These are phyloP conservation scores for Agonopterix alstromeriana DNA, from an alignment of 2,888 invertebrate species.

Conservation along the genomic window DNA sequence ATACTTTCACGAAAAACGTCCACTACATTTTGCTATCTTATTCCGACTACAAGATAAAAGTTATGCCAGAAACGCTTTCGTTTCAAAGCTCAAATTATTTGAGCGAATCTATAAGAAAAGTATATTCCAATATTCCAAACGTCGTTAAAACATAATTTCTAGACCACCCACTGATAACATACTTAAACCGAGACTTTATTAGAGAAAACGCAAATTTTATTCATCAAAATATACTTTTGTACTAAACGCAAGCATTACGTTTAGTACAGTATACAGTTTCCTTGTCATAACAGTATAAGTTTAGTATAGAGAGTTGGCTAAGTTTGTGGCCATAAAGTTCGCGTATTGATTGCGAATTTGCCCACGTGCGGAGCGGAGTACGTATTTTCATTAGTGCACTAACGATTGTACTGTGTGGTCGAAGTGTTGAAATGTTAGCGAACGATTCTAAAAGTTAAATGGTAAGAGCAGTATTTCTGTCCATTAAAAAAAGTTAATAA, in stretches of 20 bases:
- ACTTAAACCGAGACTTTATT: too few relatives aligned
- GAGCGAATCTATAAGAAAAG: too few relatives aligned
- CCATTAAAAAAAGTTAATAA: too few relatives aligned
- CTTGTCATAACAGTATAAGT: background rate
- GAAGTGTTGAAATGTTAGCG: constrained; percentile 9
- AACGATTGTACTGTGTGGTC: constrained; percentile 14
- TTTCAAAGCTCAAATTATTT: too few relatives aligned
- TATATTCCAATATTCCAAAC: too few relatives aligned
- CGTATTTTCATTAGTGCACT: constrained; percentile 36
- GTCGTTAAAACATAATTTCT: too few relatives aligned
- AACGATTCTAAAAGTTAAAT: background rate
- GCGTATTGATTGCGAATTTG: constrained; percentile 2
- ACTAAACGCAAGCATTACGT: background rate
- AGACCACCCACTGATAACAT: too few relatives aligned
- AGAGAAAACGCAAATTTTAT: constrained; percentile 14
- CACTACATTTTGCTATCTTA: too few relatives aligned
- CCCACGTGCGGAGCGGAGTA: constrained; percentile 23
- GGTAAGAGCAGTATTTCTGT: too few relatives aligned
- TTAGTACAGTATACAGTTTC: background rate
- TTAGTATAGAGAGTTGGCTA: background rate
- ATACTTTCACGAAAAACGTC: too few relatives aligned
- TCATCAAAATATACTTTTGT: constrained; percentile 16
- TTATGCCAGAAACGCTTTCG: too few relatives aligned
- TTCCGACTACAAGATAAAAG: too few relatives aligned
- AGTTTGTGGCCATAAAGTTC: constrained; percentile 2